These are phyloP conservation scores for Xestia sexstrigata DNA, from an alignment of 2,888 invertebrate genomes.

Conservation along the genomic window DNA sequence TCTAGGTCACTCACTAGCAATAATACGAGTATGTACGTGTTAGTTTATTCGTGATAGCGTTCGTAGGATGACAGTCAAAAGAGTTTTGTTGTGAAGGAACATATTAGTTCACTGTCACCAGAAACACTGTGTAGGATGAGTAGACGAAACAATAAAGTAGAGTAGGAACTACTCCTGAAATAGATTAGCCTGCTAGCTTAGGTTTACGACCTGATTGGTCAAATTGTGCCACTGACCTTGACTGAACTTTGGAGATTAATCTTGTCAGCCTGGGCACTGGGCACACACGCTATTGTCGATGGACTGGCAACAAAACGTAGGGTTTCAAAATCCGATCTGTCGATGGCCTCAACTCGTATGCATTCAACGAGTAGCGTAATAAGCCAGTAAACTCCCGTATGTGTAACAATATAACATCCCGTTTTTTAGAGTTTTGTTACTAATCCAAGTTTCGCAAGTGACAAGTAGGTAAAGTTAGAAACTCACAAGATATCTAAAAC, in stretches of 20 bases:
- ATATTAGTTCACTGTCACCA: background rate
- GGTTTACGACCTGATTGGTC: slow-evolving; percentile 30
- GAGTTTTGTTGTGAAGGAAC: background rate
- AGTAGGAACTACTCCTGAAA: slow-evolving; percentile 21
- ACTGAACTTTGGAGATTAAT: slow-evolving; percentile 22
- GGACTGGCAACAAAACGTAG: background rate
- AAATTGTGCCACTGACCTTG: slow-evolving; percentile 41
- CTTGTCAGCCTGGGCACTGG: slow-evolving; percentile 2
- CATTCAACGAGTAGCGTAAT: slow-evolving; percentile 1
- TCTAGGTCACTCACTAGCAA: background rate
- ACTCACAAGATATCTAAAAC: slow-evolving; percentile 25
- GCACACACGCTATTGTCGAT: background rate
- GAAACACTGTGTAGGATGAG: background rate
- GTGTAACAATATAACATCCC: slow-evolving; percentile 5
- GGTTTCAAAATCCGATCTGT: background rate
- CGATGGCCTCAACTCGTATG: background rate
- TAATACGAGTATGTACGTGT: background rate
- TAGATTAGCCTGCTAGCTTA: slow-evolving; percentile 13
- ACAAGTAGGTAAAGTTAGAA: slow-evolving; percentile 1
- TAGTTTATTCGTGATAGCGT: background rate
- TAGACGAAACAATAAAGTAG: slow-evolving; percentile 13
- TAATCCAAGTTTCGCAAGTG: slow-evolving; percentile 7
- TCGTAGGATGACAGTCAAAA: background rate
- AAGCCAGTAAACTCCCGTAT: background rate
- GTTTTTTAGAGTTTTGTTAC: background rate